Evolutionary conservation across 2,888 invertebrate genomes (phyloP).

Genomic region (Blastobasis lacticolella): DNA sequence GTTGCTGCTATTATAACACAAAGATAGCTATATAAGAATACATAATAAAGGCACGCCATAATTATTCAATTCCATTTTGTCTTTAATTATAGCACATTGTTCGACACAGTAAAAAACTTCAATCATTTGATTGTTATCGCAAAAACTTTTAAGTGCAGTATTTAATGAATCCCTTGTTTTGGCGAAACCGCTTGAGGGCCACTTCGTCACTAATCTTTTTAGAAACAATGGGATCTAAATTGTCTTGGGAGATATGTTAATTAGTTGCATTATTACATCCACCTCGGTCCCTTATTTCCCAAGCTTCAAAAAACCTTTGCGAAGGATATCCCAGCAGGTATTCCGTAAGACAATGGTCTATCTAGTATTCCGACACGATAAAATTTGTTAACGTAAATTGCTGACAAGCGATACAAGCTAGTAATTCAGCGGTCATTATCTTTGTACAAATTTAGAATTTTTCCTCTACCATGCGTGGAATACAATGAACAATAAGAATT

Average conservation of each 20-base stretch:
- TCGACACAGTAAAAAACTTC: neutral
- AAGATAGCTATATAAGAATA: too few relatives aligned
- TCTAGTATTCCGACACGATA: slow-evolving; percentile 16
- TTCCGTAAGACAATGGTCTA: slow-evolving; percentile 24
- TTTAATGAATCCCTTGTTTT: too few relatives aligned
- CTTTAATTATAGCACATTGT: too few relatives aligned
- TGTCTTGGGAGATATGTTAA: slow-evolving; percentile 31
- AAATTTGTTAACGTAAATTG: slow-evolving; percentile 1
- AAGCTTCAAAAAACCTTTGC: slow-evolving; percentile 27
- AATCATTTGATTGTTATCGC: neutral
- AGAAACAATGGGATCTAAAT: slow-evolving; percentile 12
- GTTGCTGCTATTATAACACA: neutral
- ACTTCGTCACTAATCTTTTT: neutral
- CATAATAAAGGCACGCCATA: too few relatives aligned
- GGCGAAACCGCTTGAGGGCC: slow-evolving; percentile 12
- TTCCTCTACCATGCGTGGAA: neutral
- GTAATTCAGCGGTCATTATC: neutral
- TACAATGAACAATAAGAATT: slow-evolving; percentile 7
- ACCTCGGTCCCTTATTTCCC: slow-evolving; percentile 43
- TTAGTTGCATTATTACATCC: slow-evolving; percentile 42
- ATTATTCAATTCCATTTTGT: too few relatives aligned
- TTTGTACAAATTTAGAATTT: neutral
- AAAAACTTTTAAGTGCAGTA: slow-evolving; percentile 4
- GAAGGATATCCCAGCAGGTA: slow-evolving; percentile 28
- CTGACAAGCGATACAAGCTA: neutral